These are phyloP conservation scores for Proterorhinus semilunaris DNA, from an alignment of 2,113 vertebrate species.

Conservation along the genomic window DNA sequence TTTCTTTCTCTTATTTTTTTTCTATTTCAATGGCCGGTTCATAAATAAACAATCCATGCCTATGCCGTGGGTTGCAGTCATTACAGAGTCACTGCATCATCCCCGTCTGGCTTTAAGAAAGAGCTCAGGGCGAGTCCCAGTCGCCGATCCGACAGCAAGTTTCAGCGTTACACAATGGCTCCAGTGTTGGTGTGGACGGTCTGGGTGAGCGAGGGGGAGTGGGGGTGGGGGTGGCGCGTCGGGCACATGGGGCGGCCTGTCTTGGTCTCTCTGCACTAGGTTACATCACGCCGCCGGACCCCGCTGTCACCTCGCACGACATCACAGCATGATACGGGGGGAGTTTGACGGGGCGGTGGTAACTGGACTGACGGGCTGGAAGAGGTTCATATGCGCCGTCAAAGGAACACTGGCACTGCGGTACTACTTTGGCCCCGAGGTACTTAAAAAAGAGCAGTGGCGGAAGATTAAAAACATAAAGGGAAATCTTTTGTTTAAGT, in stretches of 20 bases:
- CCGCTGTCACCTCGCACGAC: conserved; percentile 45
- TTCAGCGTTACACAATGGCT: conserved; percentile 43
- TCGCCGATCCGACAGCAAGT: conserved; percentile 34
- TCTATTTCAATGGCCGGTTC: no score
- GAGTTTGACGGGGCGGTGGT: conserved; percentile 9
- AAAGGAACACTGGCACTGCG: conserved; percentile 4
- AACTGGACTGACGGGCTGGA: background rate
- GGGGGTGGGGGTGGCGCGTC: no score
- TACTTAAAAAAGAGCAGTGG: background rate
- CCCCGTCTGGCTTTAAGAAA: conserved; percentile 53
- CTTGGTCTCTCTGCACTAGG: background rate
- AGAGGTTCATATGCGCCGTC: background rate
- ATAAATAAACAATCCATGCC: conserved; percentile 59
- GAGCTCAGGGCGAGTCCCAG: conserved; percentile 9
- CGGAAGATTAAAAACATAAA: no score
- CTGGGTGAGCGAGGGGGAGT: background rate
- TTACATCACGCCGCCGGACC: conserved; percentile 52
- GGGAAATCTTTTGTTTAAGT: no score
- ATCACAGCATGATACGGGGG: conserved; percentile 15
- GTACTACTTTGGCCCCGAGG: background rate
- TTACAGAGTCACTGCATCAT: conserved; percentile 66
- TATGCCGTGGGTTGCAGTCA: conserved; percentile 48
- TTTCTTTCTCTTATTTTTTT: conserved; percentile 7
- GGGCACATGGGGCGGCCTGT: background rate
- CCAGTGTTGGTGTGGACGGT: background rate